Base-by-base conservation (phyloP, 2,888 invertebrate species). In the Teinopalpus imperialis region DNA sequence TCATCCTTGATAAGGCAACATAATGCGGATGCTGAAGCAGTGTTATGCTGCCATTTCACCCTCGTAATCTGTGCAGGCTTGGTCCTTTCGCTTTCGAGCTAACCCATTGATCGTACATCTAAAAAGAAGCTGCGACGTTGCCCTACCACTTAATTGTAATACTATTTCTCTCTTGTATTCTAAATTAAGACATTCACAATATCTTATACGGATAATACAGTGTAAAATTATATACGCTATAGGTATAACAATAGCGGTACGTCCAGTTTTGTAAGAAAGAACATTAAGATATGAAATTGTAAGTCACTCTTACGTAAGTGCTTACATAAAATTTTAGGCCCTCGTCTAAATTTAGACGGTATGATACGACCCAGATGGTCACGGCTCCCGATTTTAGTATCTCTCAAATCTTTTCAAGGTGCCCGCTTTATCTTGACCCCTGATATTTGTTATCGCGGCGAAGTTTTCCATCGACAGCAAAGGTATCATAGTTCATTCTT, bases 321-420 rank as follows among this genome's bases (percentile, higher is more conserved):
- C 41, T 56, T 60, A 60, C 74, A 76, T 83, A 81, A 83, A 81
- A 76, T 70, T 74, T 74, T 74, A 80, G 81, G 68, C 69, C 65
- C 72, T 64, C 68, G 60, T 70, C 81, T 81, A 83, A 74, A 82
- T 85, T 79, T 83, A 83, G 85, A 77, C 64, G 69, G 70, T 74
- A 74, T 82, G 81, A 83, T 81, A 86, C 69, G 71, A 68, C 70
- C 77, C 86, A 87, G 86, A 87, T 86, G 87, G 86, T 85, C 81
- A 83, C 66, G 79, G 74, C 66, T 68, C 74, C 77, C 77, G 78
- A 85, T 81, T 85, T 85, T 83, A 85, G 76, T 82, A 82, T 81
- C 80, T 77, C 75, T 79, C 67, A 72, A 78, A 78, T 78, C 74
- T 80, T 80, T 75, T 73, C 71, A 71, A 76, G 69, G 63, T 63